A percentile compares a stretch with the other conserved stretches of the same genome.
phyloP scores from a whole-genome alignment of 2,888 invertebrate species.

The Pherbina coryleti region DNA sequence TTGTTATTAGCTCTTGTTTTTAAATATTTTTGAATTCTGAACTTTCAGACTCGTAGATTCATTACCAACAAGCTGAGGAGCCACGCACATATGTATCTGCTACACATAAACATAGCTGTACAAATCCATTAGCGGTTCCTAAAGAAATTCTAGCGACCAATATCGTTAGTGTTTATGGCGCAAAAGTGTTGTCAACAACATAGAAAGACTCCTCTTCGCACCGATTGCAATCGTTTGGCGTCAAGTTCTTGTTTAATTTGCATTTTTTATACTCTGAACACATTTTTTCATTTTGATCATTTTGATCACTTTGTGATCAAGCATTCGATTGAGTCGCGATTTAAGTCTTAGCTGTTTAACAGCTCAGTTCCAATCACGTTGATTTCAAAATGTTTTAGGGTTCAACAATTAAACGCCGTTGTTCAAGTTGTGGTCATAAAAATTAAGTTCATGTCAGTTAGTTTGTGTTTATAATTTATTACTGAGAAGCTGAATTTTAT shows the following conservation, averaged over 20 bases:
- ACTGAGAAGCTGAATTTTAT: background rate
- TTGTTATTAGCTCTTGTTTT: background rate
- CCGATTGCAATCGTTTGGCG: background rate
- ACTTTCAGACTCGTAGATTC: background rate
- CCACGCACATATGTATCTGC: no score
- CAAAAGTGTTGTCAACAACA: no score
- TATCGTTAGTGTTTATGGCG: no score
- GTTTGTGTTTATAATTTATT: slow-evolving; percentile 6
- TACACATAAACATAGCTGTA: no score
- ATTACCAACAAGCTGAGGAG: no score
- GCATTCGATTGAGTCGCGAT: background rate
- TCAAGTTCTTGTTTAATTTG: background rate
- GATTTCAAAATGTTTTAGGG: no score
- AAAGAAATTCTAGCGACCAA: no score
- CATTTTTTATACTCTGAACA: background rate
- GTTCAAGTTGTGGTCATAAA: background rate
- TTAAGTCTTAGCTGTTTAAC: background rate
- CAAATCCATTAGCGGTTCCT: no score
- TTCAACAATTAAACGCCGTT: background rate
- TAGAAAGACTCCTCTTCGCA: no score
- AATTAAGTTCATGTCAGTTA: slow-evolving; percentile 1
- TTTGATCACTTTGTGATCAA: background rate
- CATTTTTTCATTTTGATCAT: background rate
- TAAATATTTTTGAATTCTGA: background rate
- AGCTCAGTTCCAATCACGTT: background rate